A percentile compares a stretch with the other conserved stretches of the same genome.
Conservation (phyloP, 2,888 invertebrate genomes). For the Bombylius major region DNA sequence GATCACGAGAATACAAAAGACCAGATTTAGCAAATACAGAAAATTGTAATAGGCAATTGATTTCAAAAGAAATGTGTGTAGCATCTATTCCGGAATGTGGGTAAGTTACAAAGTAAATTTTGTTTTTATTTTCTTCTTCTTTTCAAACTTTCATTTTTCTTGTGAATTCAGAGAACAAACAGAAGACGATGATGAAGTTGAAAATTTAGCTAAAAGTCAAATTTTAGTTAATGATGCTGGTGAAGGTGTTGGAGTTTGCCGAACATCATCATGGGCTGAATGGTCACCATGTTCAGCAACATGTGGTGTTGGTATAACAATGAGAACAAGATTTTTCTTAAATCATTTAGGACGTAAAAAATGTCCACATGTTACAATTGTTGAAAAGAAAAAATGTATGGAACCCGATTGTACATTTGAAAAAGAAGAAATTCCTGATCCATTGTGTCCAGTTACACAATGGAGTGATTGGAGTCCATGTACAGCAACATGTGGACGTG, state of each 20-base stretch:
- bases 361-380: slow-evolving; percentile 61
- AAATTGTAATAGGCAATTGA: slow-evolving; percentile 58
- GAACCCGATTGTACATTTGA: slow-evolving; percentile 48
- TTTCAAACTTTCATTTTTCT: neutral
- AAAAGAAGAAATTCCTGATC: slow-evolving; percentile 40
- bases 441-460: slow-evolving; percentile 62
- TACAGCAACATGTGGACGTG: slow-evolving; percentile 76
- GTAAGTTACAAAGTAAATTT: slow-evolving; percentile 38
- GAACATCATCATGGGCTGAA: slow-evolving; percentile 31
- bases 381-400: slow-evolving; percentile 67
- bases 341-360: slow-evolving; percentile 67
- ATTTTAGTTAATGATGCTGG: slow-evolving; percentile 28
- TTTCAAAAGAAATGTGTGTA: slow-evolving; percentile 84
- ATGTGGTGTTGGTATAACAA: slow-evolving; percentile 68
- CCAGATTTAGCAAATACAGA: slow-evolving; percentile 60
- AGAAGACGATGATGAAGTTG: slow-evolving; percentile 30
- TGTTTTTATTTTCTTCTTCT: neutral
- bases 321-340: slow-evolving; percentile 59
- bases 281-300: slow-evolving; percentile 71
- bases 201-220: slow-evolving; percentile 30
- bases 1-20: slow-evolving; percentile 55
- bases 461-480: slow-evolving; percentile 93
- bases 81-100: slow-evolving; percentile 60
- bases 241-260: slow-evolving; percentile 32
- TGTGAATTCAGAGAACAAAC: slow-evolving; percentile 1